Evolutionary conservation across 2,113 vertebrate species (phyloP).

Genomic region (Pygoscelis adeliae): DNA sequence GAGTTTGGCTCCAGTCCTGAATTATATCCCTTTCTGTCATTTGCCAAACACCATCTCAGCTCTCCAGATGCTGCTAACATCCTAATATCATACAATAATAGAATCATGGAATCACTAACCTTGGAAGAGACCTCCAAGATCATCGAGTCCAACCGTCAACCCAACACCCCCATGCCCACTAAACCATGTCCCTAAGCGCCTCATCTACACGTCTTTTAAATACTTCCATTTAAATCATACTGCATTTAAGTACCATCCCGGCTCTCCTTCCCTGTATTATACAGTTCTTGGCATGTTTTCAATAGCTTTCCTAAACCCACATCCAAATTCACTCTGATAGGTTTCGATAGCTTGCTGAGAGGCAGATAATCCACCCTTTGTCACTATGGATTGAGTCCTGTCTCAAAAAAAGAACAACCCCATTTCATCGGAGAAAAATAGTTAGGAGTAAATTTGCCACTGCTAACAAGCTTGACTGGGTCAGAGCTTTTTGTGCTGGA

Average conservation of each 20-base stretch:
- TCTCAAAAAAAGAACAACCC: constrained; percentile 15
- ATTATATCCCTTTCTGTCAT: background rate
- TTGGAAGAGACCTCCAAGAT: too few relatives aligned
- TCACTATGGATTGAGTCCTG: background rate
- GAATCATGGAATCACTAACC: too few relatives aligned
- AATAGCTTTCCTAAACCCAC: background rate
- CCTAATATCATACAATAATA: background rate
- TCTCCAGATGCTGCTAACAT: background rate
- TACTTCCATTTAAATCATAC: too few relatives aligned
- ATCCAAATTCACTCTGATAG: background rate
- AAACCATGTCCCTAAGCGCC: too few relatives aligned
- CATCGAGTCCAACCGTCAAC: too few relatives aligned
- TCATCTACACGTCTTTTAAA: too few relatives aligned
- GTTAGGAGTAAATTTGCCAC: background rate
- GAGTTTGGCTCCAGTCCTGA: background rate
- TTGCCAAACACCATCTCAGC: background rate
- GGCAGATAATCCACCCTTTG: constrained; percentile 48
- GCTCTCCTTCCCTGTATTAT: background rate
- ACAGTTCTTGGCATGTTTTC: constrained; percentile 1
- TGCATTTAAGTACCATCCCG: background rate
- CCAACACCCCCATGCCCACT: too few relatives aligned
- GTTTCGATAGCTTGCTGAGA: background rate
- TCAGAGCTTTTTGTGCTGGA: constrained; percentile 18
- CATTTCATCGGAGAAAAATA: background rate
- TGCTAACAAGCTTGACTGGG: constrained; percentile 20